Evolutionary conservation across 2,113 vertebrate genomes (phyloP), one percentile per base, ranked within the genome.

Genomic region (Hyperopisus bebe): DNA sequence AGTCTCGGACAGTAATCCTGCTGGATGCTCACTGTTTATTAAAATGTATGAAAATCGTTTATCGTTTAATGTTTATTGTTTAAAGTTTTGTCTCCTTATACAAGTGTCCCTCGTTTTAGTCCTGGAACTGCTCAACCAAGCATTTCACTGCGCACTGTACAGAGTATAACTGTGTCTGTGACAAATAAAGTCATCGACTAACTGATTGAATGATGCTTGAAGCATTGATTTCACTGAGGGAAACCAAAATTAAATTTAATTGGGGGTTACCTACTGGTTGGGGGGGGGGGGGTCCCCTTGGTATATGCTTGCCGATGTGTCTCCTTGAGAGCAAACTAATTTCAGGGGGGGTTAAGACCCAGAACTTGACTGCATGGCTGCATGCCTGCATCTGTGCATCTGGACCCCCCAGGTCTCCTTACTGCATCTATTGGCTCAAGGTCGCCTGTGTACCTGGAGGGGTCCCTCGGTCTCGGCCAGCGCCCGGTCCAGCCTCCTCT

Each of bases 401-500:
- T 51, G 50, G 62, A 66, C 62, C 62, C n/a, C 24, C 58, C 58
- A 10, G 58, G 19, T 62, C 88, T 90, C 27, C n/a, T 48, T 9
- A 27, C 44, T 24, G 11, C 15, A 8, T 58, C 50, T 35, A 24
- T 9, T 51, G 11, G 53, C 39, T 19, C 39, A 19, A 21, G 53
- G 53, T 21, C 6, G 53, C 53, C 19, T 70, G 66, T 11, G 92
- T 77, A 96, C 98, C 97, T 98, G 98, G 47, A 99, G 95, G 39
- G 97, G 98, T 0, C 96, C 95, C 92, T 98, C 97, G 0, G 97
- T 97, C 94, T 98, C 97, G 0, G 92, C 94, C 90, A 99, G 88
- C n/a, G 97, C 97, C 92, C 97, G 97, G 90, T 99, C 98, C 92
- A 99, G 91, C 89, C 96, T 94, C 88, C 95, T 96, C 94, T 97